Base-by-base conservation (phyloP, 2,113 vertebrate genomes). In the Trochalopteron elliotii region DNA sequence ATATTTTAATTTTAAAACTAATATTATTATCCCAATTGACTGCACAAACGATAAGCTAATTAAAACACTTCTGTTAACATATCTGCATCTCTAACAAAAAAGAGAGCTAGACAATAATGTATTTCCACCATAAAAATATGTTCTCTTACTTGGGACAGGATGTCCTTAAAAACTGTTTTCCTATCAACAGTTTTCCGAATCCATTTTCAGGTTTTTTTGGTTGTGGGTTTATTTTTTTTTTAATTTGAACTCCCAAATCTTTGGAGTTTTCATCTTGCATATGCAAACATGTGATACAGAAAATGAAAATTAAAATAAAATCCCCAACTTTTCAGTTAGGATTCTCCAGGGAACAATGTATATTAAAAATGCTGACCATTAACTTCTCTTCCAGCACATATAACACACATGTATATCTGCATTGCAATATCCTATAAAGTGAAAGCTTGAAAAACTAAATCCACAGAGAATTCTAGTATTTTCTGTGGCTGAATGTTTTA, bases 1-100 rank as follows among this genome's bases (percentile, higher is more conserved):
- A 72, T 91, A 72, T 67, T 92, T 89, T 63, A 86, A 85, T 83
- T 78, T 75, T 86, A 21, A 83, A 95, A 88, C 18, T 69, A 79
- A 44, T 65, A 39, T 61, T 47, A 56, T 82, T 93, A 87, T 79
- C 18, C 7, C n/a, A 79, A 93, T 72, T 8, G 3, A 93, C 55
- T 79, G 37, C 30, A 79, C 21, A 61, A 1, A 2, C 13, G 35
- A 0, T n/a, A n/a, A 82, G 19, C 15, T 52, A 90, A 93, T 91
- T 81, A 77, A 85, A 94, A 85, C 25, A 84, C 18, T 20, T 17
- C 11, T 75, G 30, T 39, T 60, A 82, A 69, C 6, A 11, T 37
- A 79, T 22, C 20, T 76, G 31, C 53, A 67, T 35, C 25, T 69
- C n/a, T 74, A 28, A 24, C 6, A 72, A 33, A 50, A 84, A 10